Conservation (phyloP, 1,140 invertebrate species). For the Drosophila tristis region DNA sequence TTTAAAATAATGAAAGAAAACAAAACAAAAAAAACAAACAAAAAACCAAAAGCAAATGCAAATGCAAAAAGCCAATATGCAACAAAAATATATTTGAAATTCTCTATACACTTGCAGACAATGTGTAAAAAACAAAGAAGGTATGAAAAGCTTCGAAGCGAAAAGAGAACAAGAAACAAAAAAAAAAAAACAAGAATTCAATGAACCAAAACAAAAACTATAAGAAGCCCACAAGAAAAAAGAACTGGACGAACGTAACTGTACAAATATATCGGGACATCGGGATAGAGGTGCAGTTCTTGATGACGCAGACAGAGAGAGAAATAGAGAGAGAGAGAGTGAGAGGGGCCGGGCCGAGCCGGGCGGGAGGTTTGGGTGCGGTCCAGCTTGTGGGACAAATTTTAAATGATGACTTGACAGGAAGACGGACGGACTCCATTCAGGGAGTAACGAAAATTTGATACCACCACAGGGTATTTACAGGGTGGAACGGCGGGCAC, state of each 20-base stretch:
- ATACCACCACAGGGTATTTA: too few species aligned
- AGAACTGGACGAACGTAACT: conserved; percentile 4
- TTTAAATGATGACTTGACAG: too few species aligned
- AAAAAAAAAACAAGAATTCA: conserved; percentile 21
- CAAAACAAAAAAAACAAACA: conserved; percentile 19
- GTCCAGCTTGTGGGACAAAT: too few species aligned
- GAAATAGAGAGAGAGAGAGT: not conserved
- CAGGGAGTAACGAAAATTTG: too few species aligned
- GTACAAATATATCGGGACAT: conserved; percentile 4
- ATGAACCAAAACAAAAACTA: conserved; percentile 11
- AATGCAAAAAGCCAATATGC: conserved; percentile 24
- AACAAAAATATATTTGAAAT: conserved; percentile 48
- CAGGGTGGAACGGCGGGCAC: too few species aligned
- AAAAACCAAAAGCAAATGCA: conserved; percentile 40
- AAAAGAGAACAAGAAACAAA: conserved; percentile 13
- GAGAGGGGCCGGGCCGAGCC: not conserved
- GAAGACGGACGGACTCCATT: too few species aligned
- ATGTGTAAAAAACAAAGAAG: conserved; percentile 81
- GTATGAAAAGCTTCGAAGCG: conserved; percentile 48
- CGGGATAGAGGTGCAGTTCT: conserved; percentile 2
- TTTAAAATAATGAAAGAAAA: conserved; percentile 37
- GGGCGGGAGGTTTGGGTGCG: not conserved
- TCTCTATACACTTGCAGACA: conserved; percentile 83
- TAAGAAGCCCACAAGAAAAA: conserved; percentile 34
- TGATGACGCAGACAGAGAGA: not conserved